Evolutionary conservation across 2,797 vertebrate genomes (phyloP).

Genomic region (Pangasius larnaudii): DNA sequence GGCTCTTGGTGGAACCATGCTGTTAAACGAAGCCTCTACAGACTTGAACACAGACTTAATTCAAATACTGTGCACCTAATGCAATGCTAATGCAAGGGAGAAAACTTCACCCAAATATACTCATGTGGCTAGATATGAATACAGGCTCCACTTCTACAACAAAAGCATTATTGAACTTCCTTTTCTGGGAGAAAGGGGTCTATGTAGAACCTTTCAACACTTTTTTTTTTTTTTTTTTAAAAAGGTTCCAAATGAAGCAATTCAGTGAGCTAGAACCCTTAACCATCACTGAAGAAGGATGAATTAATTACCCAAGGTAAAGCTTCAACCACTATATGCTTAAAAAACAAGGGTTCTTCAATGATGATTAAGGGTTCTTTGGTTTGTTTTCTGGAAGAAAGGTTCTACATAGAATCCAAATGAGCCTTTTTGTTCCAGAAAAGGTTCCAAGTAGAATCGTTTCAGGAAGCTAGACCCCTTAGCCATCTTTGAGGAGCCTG

Average conservation of each 20-base stretch:
- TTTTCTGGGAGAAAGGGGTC: background rate
- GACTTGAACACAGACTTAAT: background rate
- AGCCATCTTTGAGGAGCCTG: background rate
- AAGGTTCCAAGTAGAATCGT: background rate
- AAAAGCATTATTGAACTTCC: background rate
- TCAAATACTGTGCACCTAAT: background rate
- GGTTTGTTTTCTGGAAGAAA: background rate
- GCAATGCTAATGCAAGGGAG: background rate
- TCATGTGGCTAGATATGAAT: background rate
- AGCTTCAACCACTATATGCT: background rate
- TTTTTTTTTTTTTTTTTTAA: too few relatives aligned
- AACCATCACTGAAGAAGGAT: background rate
- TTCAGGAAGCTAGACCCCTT: background rate
- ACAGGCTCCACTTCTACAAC: background rate
- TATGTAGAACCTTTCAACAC: background rate
- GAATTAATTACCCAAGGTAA: background rate
- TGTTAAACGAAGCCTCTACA: background rate
- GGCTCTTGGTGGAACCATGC: background rate
- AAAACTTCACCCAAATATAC: background rate
- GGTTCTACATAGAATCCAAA: background rate
- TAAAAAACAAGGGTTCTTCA: background rate
- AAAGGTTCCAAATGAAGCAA: background rate
- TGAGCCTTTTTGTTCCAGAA: background rate
- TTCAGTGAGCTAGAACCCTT: background rate
- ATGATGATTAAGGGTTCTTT: background rate